These are phyloP conservation scores for Crioceris asparagi DNA, from an alignment of 2,888 invertebrate species.

Conservation along the genomic window DNA sequence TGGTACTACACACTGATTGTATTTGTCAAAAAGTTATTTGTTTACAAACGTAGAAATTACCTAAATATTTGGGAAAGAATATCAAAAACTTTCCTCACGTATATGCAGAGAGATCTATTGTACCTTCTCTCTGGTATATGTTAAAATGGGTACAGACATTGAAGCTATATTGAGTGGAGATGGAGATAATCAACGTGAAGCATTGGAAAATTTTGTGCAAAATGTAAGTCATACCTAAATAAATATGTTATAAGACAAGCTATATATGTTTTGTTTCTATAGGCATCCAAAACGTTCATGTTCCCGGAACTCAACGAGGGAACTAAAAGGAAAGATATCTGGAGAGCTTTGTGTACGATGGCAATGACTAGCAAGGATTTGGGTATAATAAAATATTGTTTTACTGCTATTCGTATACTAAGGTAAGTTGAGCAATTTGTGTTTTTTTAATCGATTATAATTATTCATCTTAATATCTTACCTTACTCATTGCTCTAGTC, in stretches of 20 bases:
- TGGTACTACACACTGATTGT: no score
- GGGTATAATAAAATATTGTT: conserved; percentile 42
- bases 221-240: conserved; percentile 32
- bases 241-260: not conserved
- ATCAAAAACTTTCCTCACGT: no score
- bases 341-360: conserved; percentile 50
- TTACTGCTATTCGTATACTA: conserved; percentile 52
- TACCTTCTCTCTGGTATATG: no score
- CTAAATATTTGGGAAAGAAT: no score
- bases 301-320: conserved; percentile 40
- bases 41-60: no score
- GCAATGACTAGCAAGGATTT: conserved; percentile 41
- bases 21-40: no score
- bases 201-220: conserved; percentile 35
- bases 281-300: conserved; percentile 47
- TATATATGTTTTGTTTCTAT: conserved; percentile 17
- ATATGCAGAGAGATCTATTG: no score
- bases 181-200: conserved; percentile 25
- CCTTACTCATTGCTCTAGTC: no score
- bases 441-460: conserved; percentile 1
- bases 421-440: conserved; percentile 40
- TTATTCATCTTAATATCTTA: conserved; percentile 6
- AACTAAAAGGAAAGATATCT: conserved; percentile 45
- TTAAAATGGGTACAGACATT: no score
- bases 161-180: no score